Conservation (phyloP, 1,140 invertebrate species). For the Luehdorfia chinensis region DNA sequence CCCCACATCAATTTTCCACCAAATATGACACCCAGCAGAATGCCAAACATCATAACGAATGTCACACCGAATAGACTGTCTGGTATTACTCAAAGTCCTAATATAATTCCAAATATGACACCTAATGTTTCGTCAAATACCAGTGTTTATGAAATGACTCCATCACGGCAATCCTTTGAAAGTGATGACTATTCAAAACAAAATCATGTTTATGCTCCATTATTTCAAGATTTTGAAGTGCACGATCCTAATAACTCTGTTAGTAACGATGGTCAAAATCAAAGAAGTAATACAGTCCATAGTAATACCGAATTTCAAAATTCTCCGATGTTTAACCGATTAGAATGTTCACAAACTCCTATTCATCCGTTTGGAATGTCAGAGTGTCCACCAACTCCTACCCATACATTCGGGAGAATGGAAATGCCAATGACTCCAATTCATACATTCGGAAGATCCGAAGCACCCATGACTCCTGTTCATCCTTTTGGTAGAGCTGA, state of each 20-base stretch:
- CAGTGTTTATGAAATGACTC: slow-evolving; percentile 44
- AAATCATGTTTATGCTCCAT: slow-evolving; percentile 56
- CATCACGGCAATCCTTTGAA: slow-evolving; percentile 40
- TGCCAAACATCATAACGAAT: slow-evolving; percentile 24
- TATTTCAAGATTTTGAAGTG: slow-evolving; percentile 31
- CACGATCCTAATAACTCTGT: slow-evolving; percentile 28
- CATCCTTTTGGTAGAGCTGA: slow-evolving; percentile 39
- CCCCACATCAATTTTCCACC: slow-evolving; percentile 6
- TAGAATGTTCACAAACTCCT: slow-evolving; percentile 16
- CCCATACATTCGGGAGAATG: slow-evolving; percentile 1
- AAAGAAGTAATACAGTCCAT: neutral
- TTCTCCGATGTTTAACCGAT: slow-evolving; percentile 6
- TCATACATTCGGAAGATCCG: slow-evolving; percentile 20
- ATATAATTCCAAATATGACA: slow-evolving; percentile 19
- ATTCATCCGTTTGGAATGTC: neutral
- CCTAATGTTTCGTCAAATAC: slow-evolving; percentile 26
- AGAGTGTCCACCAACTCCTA: slow-evolving; percentile 12
- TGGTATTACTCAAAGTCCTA: slow-evolving; percentile 11
- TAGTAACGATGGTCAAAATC: slow-evolving; percentile 13
- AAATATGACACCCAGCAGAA: slow-evolving; percentile 32
- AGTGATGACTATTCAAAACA: slow-evolving; percentile 30
- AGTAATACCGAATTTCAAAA: neutral
- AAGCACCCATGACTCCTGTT: slow-evolving; percentile 20
- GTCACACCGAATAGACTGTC: slow-evolving; percentile 17
- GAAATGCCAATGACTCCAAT: slow-evolving; percentile 15